These are phyloP conservation scores for Chrysina gloriosa DNA, from an alignment of 2,888 invertebrate species.

Conservation along the genomic window DNA sequence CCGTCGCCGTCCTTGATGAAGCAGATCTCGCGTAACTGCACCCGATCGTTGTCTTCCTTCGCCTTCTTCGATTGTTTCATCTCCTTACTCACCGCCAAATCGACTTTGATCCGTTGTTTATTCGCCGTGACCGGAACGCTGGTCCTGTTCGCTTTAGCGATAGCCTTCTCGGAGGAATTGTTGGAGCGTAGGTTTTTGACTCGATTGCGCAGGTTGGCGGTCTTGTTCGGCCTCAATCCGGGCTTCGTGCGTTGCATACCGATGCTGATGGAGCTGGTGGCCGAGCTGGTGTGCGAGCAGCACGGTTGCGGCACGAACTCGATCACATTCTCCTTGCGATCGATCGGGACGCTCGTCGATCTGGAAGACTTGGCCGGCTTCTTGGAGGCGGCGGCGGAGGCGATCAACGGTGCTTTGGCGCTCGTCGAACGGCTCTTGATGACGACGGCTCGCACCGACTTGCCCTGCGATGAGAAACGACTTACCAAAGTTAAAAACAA, in stretches of 20 bases:
- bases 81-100: slow-evolving; percentile 47
- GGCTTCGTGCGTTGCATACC: slow-evolving; percentile 28
- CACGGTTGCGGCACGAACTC: slow-evolving; percentile 54
- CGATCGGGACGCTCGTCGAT: slow-evolving; percentile 53
- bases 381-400: slow-evolving; percentile 20
- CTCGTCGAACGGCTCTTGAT: slow-evolving; percentile 55
- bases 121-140: not conserved
- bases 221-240: slow-evolving; percentile 22
- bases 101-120: slow-evolving; percentile 43
- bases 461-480: slow-evolving; percentile 61
- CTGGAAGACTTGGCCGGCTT: slow-evolving; percentile 39
- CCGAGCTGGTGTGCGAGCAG: slow-evolving; percentile 51
- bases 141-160: not conserved
- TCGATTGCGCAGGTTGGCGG: slow-evolving; percentile 30
- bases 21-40: slow-evolving; percentile 61
- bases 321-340: slow-evolving; percentile 60
- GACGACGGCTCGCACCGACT: slow-evolving; percentile 51
- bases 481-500: slow-evolving; percentile 56
- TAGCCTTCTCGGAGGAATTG: slow-evolving; percentile 19
- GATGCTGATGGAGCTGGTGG: slow-evolving; percentile 40
- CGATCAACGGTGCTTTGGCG: slow-evolving; percentile 44
- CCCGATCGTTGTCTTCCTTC: slow-evolving; percentile 46
- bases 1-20: slow-evolving; percentile 60
- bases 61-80: slow-evolving; percentile 43
- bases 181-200: slow-evolving; percentile 15